Conservation (phyloP, 2,888 invertebrate species). For the Eretmocerus hayati region DNA sequence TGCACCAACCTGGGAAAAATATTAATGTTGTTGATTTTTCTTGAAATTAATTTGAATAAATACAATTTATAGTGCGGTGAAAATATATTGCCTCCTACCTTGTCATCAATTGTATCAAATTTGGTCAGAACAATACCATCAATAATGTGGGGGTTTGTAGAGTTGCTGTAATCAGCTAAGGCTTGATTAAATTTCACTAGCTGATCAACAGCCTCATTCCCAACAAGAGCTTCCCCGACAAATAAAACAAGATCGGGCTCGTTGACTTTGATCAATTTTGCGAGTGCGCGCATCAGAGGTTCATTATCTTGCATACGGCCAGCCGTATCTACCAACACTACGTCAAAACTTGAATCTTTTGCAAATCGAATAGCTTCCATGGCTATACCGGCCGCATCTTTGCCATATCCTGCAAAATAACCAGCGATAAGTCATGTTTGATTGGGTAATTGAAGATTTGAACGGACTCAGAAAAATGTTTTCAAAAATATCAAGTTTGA, state of each 20-base stretch:
- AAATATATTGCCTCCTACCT: conserved; percentile 51
- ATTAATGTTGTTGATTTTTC: background rate
- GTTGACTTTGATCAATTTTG: conserved; percentile 96
- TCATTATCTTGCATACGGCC: conserved; percentile 99
- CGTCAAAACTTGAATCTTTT: conserved; percentile 72
- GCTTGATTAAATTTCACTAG: conserved; percentile 98
- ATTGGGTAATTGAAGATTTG: no score
- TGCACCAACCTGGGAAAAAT: conserved; percentile 69
- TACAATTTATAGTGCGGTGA: background rate
- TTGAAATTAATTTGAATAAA: background rate
- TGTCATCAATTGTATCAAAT: conserved; percentile 99
- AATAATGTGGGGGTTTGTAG: conserved; percentile 79
- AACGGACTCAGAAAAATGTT: no score
- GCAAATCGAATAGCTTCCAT: conserved; percentile 93
- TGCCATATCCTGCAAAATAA: conserved; percentile 73
- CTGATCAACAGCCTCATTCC: conserved; percentile 99
- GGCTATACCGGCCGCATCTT: conserved; percentile 97
- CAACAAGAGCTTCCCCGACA: conserved; percentile 98
- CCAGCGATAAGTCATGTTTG: no score
- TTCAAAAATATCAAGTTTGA: no score
- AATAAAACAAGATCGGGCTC: conserved; percentile 97
- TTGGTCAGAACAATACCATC: conserved; percentile 99
- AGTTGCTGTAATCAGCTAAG: conserved; percentile 77
- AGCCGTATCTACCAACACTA: conserved; percentile 97
- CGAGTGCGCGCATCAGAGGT: conserved; percentile 94